Conservation (phyloP, 2,113 vertebrate genomes). For the Artemisiospiza belli region DNA sequence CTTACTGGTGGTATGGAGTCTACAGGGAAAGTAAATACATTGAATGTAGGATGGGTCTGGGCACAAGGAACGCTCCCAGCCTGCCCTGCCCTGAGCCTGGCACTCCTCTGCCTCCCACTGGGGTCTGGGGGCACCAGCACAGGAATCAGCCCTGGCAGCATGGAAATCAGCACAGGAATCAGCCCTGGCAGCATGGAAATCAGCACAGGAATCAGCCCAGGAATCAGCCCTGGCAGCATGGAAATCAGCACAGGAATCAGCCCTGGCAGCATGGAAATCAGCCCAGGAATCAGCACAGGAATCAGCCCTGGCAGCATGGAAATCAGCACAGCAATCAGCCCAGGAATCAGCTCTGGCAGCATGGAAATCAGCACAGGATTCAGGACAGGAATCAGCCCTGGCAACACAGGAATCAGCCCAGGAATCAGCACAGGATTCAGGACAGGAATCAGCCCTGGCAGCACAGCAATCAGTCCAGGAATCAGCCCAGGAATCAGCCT, state of each 20-base stretch:
- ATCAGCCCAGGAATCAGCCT: no score
- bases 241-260: neutral
- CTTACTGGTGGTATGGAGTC: constrained; percentile 80
- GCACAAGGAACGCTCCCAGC: constrained; percentile 7
- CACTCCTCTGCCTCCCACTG: neutral
- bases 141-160: neutral
- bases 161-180: neutral
- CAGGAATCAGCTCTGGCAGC: neutral
- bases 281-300: no score
- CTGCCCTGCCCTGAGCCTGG: neutral
- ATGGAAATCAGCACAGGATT: neutral
- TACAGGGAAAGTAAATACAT: constrained; percentile 84
- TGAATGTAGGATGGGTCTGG: constrained; percentile 59
- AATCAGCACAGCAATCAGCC: neutral
- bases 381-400: neutral
- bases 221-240: no score
- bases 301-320: neutral
- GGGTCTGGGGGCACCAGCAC: neutral
- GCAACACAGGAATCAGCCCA: neutral
- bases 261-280: no score
- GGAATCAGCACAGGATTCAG: no score
- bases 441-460: no score
- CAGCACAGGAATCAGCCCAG: no score
- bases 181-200: no score
- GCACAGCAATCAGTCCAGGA: no score